Percentiles rank a stretch among this genome's conserved stretches.
phyloP scores from a whole-genome alignment of 2,113 vertebrate genomes.

The Calyptommatus sinebrachiatus region DNA sequence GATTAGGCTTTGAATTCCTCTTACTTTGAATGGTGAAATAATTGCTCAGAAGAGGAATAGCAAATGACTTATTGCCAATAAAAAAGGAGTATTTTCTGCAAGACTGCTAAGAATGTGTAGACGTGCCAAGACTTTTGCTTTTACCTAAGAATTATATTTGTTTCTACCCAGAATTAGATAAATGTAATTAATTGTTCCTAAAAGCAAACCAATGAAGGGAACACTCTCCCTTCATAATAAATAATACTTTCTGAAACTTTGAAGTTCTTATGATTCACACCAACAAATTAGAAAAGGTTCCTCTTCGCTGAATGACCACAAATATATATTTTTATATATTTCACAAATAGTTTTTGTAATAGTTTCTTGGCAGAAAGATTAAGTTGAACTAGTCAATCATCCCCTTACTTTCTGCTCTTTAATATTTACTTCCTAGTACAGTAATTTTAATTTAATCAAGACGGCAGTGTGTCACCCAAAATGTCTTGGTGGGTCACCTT shows the following conservation, averaged over 20 bases:
- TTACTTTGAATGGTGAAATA: neutral
- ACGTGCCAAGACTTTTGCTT: neutral
- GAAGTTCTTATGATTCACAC: neutral
- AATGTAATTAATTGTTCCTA: neutral
- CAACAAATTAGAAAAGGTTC: neutral
- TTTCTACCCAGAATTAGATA: neutral
- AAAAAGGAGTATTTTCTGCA: neutral
- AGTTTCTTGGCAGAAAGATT: neutral
- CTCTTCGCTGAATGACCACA: neutral
- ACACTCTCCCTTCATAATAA: neutral
- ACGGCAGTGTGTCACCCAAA: no score
- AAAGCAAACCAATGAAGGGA: constrained; percentile 1
- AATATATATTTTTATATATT: no score
- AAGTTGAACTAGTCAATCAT: no score
- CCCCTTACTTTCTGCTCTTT: neutral
- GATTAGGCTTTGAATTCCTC: neutral
- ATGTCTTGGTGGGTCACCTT: no score
- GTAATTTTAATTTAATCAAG: no score
- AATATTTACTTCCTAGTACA: neutral
- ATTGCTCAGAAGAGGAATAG: neutral
- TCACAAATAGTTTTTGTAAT: neutral
- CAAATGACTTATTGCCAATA: no score
- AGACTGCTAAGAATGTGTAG: neutral
- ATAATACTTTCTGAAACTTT: neutral
- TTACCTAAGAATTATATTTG: neutral